Evolutionary conservation across 1,140 invertebrate species (phyloP).

Genomic region (Aporrectodea caliginosa): DNA sequence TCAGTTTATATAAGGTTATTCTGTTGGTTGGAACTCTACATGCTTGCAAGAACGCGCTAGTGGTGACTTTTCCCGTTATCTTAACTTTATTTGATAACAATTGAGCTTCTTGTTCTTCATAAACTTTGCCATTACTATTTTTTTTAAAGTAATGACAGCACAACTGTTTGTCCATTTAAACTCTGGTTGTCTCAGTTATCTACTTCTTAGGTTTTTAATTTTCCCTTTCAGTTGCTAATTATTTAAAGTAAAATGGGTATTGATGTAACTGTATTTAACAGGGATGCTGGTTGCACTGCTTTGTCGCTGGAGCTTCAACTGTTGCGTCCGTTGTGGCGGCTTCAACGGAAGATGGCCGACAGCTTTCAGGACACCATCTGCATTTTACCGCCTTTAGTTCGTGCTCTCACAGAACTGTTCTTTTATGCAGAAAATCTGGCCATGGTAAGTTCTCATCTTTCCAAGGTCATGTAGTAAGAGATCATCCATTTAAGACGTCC

Average conservation of each 20-base stretch:
- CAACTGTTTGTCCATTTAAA: neutral
- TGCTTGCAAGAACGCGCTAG: too few species aligned
- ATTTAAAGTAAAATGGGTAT: neutral
- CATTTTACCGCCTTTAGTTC: constrained; percentile 42
- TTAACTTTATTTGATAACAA: too few species aligned
- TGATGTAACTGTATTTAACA: neutral
- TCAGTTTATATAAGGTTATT: neutral
- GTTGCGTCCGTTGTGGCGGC: constrained; percentile 49
- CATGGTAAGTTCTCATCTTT: constrained; percentile 38
- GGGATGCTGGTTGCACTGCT: neutral
- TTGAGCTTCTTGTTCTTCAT: too few species aligned
- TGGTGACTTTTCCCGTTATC: too few species aligned
- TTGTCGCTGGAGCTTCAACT: constrained; percentile 41
- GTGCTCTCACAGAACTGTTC: constrained; percentile 52
- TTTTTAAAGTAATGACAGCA: neutral
- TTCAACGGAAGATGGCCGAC: constrained; percentile 41
- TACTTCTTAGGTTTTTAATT: neutral
- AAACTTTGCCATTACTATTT: neutral
- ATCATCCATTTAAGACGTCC: neutral
- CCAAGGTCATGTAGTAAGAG: neutral
- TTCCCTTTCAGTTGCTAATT: neutral
- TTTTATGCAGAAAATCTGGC: constrained; percentile 49
- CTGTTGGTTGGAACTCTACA: neutral
- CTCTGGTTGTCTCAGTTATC: neutral
- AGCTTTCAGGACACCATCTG: neutral